These are phyloP conservation scores for Biston stratarius DNA, from an alignment of 2,888 invertebrate genomes.

Conservation along the genomic window DNA sequence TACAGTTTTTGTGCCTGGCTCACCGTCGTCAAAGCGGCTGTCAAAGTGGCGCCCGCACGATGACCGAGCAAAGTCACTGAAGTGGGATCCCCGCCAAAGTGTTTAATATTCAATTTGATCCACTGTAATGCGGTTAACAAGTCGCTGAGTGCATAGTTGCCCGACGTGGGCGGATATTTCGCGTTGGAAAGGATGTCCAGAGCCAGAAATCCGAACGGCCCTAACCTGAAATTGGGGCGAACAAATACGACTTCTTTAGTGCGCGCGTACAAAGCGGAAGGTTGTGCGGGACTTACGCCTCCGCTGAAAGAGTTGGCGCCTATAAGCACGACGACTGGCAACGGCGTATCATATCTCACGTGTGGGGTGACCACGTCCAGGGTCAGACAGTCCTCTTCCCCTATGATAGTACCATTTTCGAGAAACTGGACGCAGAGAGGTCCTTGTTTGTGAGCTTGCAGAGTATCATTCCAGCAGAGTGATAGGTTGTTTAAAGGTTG, in stretches of 20 bases:
- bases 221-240: slow-evolving; percentile 93
- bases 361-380: slow-evolving; percentile 94
- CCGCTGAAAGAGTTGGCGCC: slow-evolving; percentile 93
- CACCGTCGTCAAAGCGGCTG: slow-evolving; percentile 90
- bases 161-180: slow-evolving; percentile 91
- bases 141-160: slow-evolving; percentile 95
- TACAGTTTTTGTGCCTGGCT: slow-evolving; percentile 88
- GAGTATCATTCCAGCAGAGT: slow-evolving; percentile 93
- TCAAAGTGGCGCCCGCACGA: slow-evolving; percentile 93
- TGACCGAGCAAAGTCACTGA: slow-evolving; percentile 94
- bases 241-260: slow-evolving; percentile 94
- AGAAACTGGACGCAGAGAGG: slow-evolving; percentile 90
- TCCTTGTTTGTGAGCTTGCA: slow-evolving; percentile 88
- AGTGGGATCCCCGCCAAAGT: slow-evolving; percentile 93
- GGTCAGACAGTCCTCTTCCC: slow-evolving; percentile 93
- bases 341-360: slow-evolving; percentile 91
- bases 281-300: slow-evolving; percentile 90
- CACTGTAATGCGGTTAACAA: slow-evolving; percentile 91
- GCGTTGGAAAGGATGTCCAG: slow-evolving; percentile 89
- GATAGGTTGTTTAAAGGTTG: slow-evolving; percentile 88
- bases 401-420: slow-evolving; percentile 88
- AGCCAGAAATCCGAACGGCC: slow-evolving; percentile 93
- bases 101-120: slow-evolving; percentile 92
- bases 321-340: slow-evolving; percentile 94
- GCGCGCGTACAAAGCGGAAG: slow-evolving; percentile 91